Evolutionary conservation across 2,888 invertebrate species (phyloP).

Genomic region (Hymenopus coronatus): DNA sequence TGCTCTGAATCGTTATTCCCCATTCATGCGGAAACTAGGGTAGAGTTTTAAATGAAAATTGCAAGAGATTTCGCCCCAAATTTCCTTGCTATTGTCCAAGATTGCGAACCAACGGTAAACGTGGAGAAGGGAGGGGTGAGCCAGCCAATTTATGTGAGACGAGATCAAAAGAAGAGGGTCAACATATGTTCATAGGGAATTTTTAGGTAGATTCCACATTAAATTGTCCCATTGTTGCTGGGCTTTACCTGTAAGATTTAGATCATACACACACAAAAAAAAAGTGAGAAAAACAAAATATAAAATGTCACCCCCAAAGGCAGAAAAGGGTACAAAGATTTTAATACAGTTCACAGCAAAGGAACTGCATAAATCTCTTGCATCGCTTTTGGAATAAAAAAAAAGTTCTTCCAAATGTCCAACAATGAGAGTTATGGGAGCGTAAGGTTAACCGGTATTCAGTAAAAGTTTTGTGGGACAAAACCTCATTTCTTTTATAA

Average conservation of each 20-base stretch:
- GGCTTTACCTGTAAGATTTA: background rate
- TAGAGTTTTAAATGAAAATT: constrained; percentile 17
- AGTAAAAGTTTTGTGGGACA: background rate
- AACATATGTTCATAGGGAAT: background rate
- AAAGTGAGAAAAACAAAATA: background rate
- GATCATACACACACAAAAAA: background rate
- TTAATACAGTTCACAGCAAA: background rate
- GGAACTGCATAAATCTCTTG: background rate
- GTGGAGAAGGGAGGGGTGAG: background rate
- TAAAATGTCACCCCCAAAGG: background rate
- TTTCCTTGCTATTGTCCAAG: constrained; percentile 20
- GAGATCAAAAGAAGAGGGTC: background rate
- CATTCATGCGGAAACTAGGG: constrained; percentile 20
- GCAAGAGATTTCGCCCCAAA: constrained; percentile 24
- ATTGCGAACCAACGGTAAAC: background rate
- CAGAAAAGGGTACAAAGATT: background rate
- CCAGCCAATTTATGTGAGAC: background rate
- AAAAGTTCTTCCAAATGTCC: background rate
- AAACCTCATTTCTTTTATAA: background rate
- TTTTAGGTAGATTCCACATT: background rate
- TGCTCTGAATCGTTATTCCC: constrained; percentile 24
- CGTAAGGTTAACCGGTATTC: background rate
- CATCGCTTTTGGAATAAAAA: background rate
- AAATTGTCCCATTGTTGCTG: background rate
- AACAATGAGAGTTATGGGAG: background rate